Evolutionary conservation across 1,140 invertebrate species (phyloP).

Genomic region (Caenorhabditis inopinata): DNA sequence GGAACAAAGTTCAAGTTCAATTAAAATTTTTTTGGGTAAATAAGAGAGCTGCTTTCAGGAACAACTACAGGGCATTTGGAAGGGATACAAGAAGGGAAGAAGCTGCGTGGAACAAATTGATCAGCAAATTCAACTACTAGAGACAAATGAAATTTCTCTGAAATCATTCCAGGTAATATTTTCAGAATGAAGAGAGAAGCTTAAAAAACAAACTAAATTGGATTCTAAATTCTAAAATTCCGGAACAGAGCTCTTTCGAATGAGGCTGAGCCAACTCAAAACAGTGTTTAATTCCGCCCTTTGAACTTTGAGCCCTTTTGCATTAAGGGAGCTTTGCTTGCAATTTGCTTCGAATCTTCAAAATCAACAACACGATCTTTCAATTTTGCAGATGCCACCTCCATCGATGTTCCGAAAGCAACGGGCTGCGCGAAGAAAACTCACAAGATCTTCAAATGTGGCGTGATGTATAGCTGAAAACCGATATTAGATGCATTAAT

Average conservation of each 20-base stretch:
- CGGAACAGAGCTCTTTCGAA: no score
- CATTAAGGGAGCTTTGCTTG: no score
- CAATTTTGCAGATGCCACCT: slow-evolving; percentile 31
- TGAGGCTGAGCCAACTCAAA: no score
- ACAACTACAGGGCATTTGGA: slow-evolving; percentile 28
- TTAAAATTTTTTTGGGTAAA: background rate
- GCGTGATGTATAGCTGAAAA: background rate
- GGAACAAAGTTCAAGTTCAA: background rate
- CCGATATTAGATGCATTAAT: background rate
- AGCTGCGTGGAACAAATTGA: slow-evolving; percentile 19
- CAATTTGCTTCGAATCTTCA: background rate
- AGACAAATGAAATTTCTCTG: slow-evolving; percentile 30
- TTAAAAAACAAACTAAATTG: no score
- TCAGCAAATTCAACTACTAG: slow-evolving; percentile 12
- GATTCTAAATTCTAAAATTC: no score
- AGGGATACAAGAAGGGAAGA: slow-evolving; percentile 35
- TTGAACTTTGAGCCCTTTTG: no score
- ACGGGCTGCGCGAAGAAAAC: background rate
- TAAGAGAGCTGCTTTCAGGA: slow-evolving; percentile 5
- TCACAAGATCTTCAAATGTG: background rate
- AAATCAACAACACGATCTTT: background rate
- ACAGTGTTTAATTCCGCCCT: no score
- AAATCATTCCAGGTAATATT: slow-evolving; percentile 27
- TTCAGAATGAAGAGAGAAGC: no score
- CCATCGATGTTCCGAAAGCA: slow-evolving; percentile 35